phyloP scores from a whole-genome alignment of 2,797 vertebrate species.

The Eulemur albifrons region DNA sequence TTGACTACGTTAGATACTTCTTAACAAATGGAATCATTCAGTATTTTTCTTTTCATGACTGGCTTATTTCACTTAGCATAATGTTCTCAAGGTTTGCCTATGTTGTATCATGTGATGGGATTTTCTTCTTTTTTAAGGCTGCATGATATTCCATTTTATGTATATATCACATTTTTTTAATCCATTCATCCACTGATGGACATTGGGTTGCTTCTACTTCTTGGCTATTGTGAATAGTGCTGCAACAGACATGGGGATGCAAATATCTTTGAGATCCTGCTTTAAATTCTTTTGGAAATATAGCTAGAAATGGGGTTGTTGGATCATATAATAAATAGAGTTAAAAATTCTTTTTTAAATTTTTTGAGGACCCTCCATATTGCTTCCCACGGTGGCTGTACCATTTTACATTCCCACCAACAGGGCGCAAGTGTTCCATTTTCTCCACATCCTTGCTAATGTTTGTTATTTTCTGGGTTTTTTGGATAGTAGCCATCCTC shows the following conservation, averaged over 20 bases:
- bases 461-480: not conserved
- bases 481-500: not conserved
- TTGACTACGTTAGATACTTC: not conserved
- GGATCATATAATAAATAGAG: not conserved
- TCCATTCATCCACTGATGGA: not conserved
- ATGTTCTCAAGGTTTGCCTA: not conserved
- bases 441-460: not conserved
- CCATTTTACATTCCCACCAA: not conserved
- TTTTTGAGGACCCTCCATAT: not conserved
- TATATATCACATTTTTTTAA: not conserved
- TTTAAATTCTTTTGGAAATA: not conserved
- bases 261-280: not conserved
- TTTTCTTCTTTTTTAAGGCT: not conserved
- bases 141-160: not conserved
- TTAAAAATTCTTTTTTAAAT: not conserved
- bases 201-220: not conserved
- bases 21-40: slow-evolving; percentile 7
- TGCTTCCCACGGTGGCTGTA: not conserved
- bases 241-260: not conserved
- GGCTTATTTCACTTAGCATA: not conserved
- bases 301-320: not conserved
- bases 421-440: not conserved
- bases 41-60: not conserved
- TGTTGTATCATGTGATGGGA: not conserved
- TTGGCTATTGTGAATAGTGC: not conserved